Base-by-base conservation (phyloP, 2,113 vertebrate species). In the Pomatostomus ruficeps region DNA sequence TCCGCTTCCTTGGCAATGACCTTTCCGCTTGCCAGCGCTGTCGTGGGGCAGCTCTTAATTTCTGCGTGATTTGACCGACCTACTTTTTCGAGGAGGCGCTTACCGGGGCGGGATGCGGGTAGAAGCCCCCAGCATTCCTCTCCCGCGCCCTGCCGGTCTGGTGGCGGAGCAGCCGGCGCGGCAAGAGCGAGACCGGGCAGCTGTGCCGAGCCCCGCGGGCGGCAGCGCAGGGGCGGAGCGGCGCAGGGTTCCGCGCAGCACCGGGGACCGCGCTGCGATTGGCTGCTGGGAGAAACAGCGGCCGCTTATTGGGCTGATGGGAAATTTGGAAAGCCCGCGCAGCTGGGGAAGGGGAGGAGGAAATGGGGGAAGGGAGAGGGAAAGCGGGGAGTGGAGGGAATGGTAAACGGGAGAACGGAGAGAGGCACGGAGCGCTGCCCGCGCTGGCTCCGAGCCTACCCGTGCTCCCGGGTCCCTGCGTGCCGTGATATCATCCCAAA, bases 381-480 rank as follows among this genome's bases (percentile, higher is more conserved):
- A 49, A 22, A 12, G 14, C 13, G 35, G 35, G 7, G 28, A 25
- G 28, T 7, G 23, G n/a, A 10, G 1, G 4, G 6, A 10, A 5
- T 55, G 24, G 21, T 7, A 36, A 14, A 11, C 7, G 13, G 36
- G 26, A 14, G 18, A 6, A 38, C 0, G 33, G 3, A 9, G 2
- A 0, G 5, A 9, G 6, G 0, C 5, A 1, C 1, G 5, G 29
- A 9, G 14, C 8, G 7, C n/a, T 15, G 14, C 9, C 35, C 2
- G 28, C 12, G 5, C 33, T 5, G 38, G 14, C 43, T 23, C 54
- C 4, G 38, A 14, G 13, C 20, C 8, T 7, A 6, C 9, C 11
- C 20, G 6, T 2, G 8, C 2, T 6, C 4, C 42, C 7, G 11
- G 5, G 0, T 3, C 25, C 16, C 20, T n/a, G 3, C 15, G 2